These are phyloP conservation scores for Aegithalos caudatus DNA, from an alignment of 2,113 vertebrate genomes.

Conservation along the genomic window DNA sequence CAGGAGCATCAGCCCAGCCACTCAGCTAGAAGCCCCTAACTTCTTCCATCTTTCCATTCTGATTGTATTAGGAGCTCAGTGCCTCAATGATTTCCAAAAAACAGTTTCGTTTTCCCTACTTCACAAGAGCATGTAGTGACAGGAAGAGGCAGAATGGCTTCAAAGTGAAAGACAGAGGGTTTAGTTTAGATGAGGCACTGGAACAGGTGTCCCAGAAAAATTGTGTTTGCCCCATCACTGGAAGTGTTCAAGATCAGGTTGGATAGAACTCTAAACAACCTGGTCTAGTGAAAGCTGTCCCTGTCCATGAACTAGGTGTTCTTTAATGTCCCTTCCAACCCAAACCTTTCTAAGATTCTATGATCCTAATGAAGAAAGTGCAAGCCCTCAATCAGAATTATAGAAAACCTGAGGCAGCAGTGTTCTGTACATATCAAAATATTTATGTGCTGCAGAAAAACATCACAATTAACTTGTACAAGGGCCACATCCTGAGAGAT, in stretches of 20 bases:
- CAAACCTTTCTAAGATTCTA: neutral
- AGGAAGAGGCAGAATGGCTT: fast-evolving
- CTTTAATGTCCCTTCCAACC: neutral
- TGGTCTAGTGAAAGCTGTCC: neutral
- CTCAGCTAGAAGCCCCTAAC: neutral
- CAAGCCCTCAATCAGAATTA: neutral
- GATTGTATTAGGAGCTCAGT: neutral
- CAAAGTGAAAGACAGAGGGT: neutral
- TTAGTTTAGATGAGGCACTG: neutral
- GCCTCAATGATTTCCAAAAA: neutral
- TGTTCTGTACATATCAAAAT: neutral
- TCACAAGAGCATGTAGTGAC: neutral
- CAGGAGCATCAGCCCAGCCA: neutral
- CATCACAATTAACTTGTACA: neutral
- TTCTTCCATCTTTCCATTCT: neutral
- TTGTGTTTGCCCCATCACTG: neutral
- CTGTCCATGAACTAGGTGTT: neutral
- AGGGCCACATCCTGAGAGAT: neutral
- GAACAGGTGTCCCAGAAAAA: neutral
- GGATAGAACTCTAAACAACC: neutral
- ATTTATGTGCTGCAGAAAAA: neutral
- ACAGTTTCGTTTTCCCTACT: neutral
- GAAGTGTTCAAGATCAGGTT: neutral
- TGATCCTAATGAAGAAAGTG: neutral
- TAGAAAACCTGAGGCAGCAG: neutral